Conservation (phyloP, 2,888 invertebrate genomes). For the Sarcophaga subvicina region DNA sequence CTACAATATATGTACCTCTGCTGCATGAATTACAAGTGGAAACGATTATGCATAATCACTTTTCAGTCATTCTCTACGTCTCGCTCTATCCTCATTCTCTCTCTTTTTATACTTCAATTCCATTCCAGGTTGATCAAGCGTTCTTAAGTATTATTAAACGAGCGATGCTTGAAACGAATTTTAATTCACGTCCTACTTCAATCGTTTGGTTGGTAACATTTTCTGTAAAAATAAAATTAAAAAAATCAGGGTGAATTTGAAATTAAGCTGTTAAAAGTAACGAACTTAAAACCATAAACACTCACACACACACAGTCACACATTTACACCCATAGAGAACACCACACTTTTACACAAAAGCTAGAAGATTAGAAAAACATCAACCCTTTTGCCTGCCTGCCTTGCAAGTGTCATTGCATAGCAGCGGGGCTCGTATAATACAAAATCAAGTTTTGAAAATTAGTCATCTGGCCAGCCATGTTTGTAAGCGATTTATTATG, state of each 20-base stretch:
- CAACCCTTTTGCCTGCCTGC: not conserved
- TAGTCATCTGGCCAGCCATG: not conserved
- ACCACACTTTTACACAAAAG: slow-evolving; percentile 15
- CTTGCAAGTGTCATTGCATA: not conserved
- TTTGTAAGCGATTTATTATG: not conserved
- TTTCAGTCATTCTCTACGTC: slow-evolving; percentile 62
- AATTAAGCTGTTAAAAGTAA: slow-evolving; percentile 70
- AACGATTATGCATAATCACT: slow-evolving; percentile 74
- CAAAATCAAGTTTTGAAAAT: not conserved
- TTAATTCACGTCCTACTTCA: slow-evolving; percentile 23
- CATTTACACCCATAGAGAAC: not conserved
- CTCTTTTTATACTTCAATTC: not conserved
- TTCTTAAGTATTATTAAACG: slow-evolving; percentile 69
- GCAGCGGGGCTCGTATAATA: not conserved
- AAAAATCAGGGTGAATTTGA: slow-evolving; percentile 64
- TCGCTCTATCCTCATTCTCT: slow-evolving; percentile 2
- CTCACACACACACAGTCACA: not conserved
- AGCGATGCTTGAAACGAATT: slow-evolving; percentile 62
- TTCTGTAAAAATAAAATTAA: slow-evolving; percentile 27
- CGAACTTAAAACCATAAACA: slow-evolving; percentile 58
- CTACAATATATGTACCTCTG: not conserved
- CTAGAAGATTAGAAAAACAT: not conserved
- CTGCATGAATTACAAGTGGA: slow-evolving; percentile 70
- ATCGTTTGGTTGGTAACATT: not conserved
- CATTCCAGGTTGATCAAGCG: slow-evolving; percentile 72